Evolutionary conservation across 2,888 invertebrate species (phyloP).

Genomic region (Papilio elwesi): DNA sequence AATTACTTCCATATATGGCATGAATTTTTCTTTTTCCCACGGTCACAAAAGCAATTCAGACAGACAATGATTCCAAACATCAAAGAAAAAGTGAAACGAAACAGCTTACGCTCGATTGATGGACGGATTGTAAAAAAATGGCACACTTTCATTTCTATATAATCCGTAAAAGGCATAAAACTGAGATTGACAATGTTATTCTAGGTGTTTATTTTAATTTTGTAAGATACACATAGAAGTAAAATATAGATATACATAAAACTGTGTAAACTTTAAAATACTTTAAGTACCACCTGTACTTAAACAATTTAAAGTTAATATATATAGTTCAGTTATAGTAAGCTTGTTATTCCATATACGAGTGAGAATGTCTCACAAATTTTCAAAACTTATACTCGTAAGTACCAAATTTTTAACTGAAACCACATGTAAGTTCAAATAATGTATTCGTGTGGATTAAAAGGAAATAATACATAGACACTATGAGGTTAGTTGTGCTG

Average conservation of each 20-base stretch:
- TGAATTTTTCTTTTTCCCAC: conserved; percentile 34
- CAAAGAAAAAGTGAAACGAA: conserved; percentile 27
- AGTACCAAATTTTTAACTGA: no score
- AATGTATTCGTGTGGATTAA: no score
- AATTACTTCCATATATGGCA: background rate
- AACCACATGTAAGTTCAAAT: no score
- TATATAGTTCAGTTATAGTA: no score
- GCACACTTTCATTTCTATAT: conserved; percentile 33
- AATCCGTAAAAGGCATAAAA: background rate
- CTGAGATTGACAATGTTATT: background rate
- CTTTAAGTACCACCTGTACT: background rate
- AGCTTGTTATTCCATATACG: no score
- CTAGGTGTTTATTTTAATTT: background rate
- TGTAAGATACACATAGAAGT: background rate
- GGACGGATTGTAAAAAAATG: conserved; percentile 24
- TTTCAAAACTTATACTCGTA: no score
- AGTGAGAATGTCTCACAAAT: no score
- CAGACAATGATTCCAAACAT: background rate
- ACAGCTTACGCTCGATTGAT: conserved; percentile 21
- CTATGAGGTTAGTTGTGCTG: no score
- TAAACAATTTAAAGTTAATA: no score
- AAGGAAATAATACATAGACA: no score
- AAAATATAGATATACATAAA: background rate
- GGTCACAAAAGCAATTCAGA: conserved; percentile 13
- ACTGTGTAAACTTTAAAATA: background rate